Evolutionary conservation across 2,797 vertebrate genomes (phyloP), one percentile per base, ranked within the genome.

Genomic region (Semaprochilodus insignis): DNA sequence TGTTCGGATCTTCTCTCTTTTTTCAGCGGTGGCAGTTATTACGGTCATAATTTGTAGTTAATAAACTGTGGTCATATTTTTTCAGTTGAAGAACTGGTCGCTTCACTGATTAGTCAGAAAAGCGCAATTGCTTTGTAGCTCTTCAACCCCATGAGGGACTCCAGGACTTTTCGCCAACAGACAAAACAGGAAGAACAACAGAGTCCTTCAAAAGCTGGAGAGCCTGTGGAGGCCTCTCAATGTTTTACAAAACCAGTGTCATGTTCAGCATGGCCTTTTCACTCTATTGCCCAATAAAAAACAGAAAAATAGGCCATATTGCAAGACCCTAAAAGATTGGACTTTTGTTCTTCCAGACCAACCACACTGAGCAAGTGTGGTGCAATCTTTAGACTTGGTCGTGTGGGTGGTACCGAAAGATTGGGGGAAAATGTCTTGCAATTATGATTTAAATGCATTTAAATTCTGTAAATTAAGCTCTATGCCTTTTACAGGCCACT

Each of bases 161-260:
- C 70, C 44, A 71, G 69, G n/a, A 63, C 0, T 67, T 74, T 31
- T 71, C 48, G 62, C 23, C 52, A 80, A 72, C 62, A 88, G 87
- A 90, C 89, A 86, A 89, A 91, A 89, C 86, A 89, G 86, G 81
- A 90, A 89, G 83, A 85, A 62, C 79, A 86, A 57, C 77, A 31
- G 25, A 80, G 54, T 65, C 76, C 87, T 90, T 88, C 85, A 89
- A 86, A 83, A 62, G 78, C 21, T 34, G 63, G 27, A 27, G 23
- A 63, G 60, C 25, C 60, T 63, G 25, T 27, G 36, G 70, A 79
- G 76, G 83, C 52, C 67, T 44, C 69, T 82, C 74, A 77, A 36
- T 81, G 69, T 74, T 85, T 44, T 79, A 34, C 44, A 74, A 51
- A 69, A 69, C 44, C 69, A 51, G 44, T 73, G 48, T 63, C 51